Evolutionary conservation across 2,888 invertebrate genomes (phyloP).

Genomic region (Deilephila elpenor): DNA sequence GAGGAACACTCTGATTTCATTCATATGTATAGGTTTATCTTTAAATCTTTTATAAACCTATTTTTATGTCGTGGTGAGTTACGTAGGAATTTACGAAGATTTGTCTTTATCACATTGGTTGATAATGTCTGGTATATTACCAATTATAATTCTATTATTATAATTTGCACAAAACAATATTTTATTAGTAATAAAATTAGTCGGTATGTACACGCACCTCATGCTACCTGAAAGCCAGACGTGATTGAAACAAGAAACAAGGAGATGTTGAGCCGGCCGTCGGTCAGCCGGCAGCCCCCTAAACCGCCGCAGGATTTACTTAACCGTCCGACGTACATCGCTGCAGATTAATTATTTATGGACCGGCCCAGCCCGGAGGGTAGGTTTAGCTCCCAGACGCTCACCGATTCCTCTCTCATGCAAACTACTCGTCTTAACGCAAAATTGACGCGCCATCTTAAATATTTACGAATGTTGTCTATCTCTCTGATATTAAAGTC

Average conservation of each 20-base stretch:
- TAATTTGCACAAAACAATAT: too few relatives aligned
- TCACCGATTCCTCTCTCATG: constrained; percentile 78
- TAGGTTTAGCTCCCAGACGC: constrained; percentile 80
- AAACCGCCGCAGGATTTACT: constrained; percentile 74
- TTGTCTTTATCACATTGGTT: too few relatives aligned
- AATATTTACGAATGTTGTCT: constrained; percentile 78
- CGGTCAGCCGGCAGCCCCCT: constrained; percentile 59
- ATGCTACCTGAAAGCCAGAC: neutral
- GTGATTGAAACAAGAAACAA: constrained; percentile 49
- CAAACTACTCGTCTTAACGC: constrained; percentile 82
- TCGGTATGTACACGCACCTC: neutral
- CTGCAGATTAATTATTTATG: constrained; percentile 83
- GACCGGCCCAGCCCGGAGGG: constrained; percentile 68
- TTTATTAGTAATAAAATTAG: neutral
- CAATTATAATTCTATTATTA: too few relatives aligned
- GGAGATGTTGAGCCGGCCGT: constrained; percentile 52
- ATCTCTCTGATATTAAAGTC: constrained; percentile 69
- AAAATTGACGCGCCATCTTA: constrained; percentile 74
- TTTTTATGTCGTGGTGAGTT: too few relatives aligned
- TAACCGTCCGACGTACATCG: constrained; percentile 76
- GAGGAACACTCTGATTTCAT: too few relatives aligned
- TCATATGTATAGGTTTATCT: too few relatives aligned
- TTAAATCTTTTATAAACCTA: too few relatives aligned
- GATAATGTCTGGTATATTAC: too few relatives aligned
- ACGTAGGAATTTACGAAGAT: too few relatives aligned